Evolutionary conservation across 1,140 invertebrate species (phyloP), one percentile per base, ranked within the genome.

Genomic region (Phymorhynchus buccinoides): DNA sequence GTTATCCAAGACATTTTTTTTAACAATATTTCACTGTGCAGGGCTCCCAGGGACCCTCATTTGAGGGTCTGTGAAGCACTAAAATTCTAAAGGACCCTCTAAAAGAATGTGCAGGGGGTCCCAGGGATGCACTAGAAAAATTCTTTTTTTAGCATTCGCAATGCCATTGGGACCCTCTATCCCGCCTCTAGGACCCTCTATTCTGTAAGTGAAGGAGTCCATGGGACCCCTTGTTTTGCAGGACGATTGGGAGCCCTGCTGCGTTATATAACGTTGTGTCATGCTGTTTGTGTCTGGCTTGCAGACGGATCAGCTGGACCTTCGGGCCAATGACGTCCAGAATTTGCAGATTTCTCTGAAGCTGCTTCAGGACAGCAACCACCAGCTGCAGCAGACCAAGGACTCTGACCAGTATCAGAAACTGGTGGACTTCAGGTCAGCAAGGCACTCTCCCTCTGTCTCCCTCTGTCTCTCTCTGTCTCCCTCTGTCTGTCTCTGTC

Each of bases 321-420:
- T 96, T 42, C 93, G 96, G 77, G 95, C 96, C 87, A 94, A 93
- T 85, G 96, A 97, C 91, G 95, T 96, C 12, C 95, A 95, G 68
- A 90, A 93, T 83, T 90, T 96, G 30, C 95, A 94, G 88, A 90
- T 93, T 78, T 94, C 95, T 37, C 88, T 96, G 27, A 95, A 95
- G 42, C 92, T 91, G 41, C 93, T 94, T 66, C 94, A 95, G 88
- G 94, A 94, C 80, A 95, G 96, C 87, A 91, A 95, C 85, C 92
- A 94, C 62, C 93, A 94, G 86, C 94, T 95, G n/a, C 92, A 94
- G 44, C 94, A 95, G 56, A 78, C 66, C 1, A 84, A 87, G 41
- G 90, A 91, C 48, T 90, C 87, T n/a, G 89, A 90, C 30, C 88
- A 90, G 68, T 89, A 90, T 80, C 86, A 90, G 68, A 89, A 86